Base-by-base conservation (phyloP, 2,113 vertebrate species). In the Neogobius melanostomus region DNA sequence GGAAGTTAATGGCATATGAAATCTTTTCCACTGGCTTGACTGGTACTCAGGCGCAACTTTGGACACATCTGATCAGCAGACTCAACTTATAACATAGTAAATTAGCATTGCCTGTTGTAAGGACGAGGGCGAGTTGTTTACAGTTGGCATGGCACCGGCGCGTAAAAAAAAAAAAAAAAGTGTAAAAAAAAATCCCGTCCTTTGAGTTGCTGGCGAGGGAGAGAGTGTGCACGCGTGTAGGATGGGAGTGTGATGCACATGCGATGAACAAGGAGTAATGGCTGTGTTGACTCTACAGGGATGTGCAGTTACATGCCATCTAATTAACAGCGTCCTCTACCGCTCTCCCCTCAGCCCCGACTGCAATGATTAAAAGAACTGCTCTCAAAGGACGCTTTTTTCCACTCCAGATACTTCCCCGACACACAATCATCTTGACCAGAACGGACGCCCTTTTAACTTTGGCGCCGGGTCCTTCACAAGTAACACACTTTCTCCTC, bases 321-420 rank as follows among this genome's bases (percentile, higher is more conserved):
- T 91, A 91, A 92, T 91, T 92, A 91, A 87, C 87, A 88, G 86
- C 74, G 87, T 90, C 90, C 88, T 89, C 84, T 85, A 77, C 77
- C 66, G 80, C 73, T 87, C 88, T 57, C 54, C 89, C 86, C 86
- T 85, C 78, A 83, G 82, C 84, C 84, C 80, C 88, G 83, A 69
- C 78, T 79, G 85, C 84, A 78, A 84, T 92, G 92, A 92, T 92
- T 92, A 92, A 92, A 93, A 90, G 90, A 89, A 83, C 82, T n/a
- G 51, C 85, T 88, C 88, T 90, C 88, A 88, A 89, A 91, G 88
- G 86, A 89, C 56, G 11, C 71, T 83, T 85, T 83, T 85, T 86
- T 85, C 80, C 88, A 84, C 73, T 84, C 79, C 69, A 83, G 79
- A 86, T 76, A 86, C 80, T 86, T 87, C 79, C 86, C 81, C 82